Evolutionary conservation across 1,140 invertebrate species (phyloP).

Genomic region (Drosophila ercepeae): DNA sequence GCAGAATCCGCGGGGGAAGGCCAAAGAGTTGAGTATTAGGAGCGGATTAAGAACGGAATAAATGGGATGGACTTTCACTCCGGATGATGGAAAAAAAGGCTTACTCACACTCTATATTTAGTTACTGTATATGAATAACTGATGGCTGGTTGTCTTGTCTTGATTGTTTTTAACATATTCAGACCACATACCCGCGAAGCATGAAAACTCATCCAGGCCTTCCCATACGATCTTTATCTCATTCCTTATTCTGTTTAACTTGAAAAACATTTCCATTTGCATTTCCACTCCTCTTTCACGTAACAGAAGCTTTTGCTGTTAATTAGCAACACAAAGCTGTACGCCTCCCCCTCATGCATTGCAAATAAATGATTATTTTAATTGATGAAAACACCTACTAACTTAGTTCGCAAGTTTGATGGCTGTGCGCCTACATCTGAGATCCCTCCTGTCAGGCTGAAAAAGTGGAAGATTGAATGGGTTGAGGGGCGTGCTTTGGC

Average conservation of each 20-base stretch:
- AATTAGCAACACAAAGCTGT: slow-evolving; percentile 29
- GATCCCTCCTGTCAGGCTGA: neutral
- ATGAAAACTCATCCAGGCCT: neutral
- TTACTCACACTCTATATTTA: neutral
- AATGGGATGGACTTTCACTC: slow-evolving; percentile 48
- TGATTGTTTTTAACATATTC: neutral
- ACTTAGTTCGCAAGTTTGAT: slow-evolving; percentile 2
- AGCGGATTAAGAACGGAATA: slow-evolving; percentile 51
- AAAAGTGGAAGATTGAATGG: neutral
- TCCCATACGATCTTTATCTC: slow-evolving; percentile 9
- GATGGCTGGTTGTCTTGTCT: neutral
- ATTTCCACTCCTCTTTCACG: slow-evolving; percentile 41
- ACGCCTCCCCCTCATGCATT: slow-evolving; percentile 44
- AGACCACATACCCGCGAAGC: neutral
- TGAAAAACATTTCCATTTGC: slow-evolving; percentile 32
- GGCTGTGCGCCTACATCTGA: neutral
- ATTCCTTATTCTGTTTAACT: neutral
- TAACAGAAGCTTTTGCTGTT: slow-evolving; percentile 37
- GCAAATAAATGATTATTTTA: slow-evolving; percentile 80
- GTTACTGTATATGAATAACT: neutral
- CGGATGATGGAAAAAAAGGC: neutral
- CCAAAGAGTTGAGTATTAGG: slow-evolving; percentile 51
- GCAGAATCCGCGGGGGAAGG: slow-evolving; percentile 29
- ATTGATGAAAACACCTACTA: slow-evolving; percentile 78
- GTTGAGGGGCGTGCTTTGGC: slow-evolving; percentile 50